phyloP scores from a whole-genome alignment of 2,797 vertebrate species.

The Myotis myotis region DNA sequence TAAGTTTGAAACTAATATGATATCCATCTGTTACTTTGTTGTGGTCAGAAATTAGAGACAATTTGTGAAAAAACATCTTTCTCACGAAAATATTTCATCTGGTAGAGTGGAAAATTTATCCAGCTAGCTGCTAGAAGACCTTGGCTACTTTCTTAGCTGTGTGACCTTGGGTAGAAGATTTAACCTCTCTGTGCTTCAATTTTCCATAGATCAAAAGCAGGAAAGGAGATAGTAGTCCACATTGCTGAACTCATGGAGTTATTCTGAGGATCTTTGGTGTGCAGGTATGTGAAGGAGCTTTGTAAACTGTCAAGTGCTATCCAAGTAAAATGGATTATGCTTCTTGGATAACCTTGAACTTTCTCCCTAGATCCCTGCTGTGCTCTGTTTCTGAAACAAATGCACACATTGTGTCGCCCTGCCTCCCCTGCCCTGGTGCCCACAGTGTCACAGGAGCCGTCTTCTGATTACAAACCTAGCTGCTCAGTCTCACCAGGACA shows the following conservation, averaged over 20 bases:
- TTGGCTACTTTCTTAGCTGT: neutral
- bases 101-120: neutral
- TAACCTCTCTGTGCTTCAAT: neutral
- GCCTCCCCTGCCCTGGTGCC: too few relatives aligned
- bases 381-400: slow-evolving; percentile 55
- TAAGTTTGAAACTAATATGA: neutral
- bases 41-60: neutral
- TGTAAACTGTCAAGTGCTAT: neutral
- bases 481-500: slow-evolving; percentile 37
- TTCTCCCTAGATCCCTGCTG: neutral
- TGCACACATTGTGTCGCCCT: neutral
- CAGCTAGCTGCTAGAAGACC: neutral
- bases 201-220: neutral
- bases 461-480: slow-evolving; percentile 59
- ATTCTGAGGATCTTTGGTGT: neutral
- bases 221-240: neutral
- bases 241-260: neutral
- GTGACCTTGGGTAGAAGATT: neutral
- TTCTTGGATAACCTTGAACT: slow-evolving; percentile 48
- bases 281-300: neutral
- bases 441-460: neutral
- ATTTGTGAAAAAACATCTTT: neutral
- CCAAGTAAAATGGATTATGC: neutral
- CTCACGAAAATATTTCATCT: neutral
- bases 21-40: neutral